Conservation (phyloP, 2,113 vertebrate genomes). For the Rissa tridactyla region DNA sequence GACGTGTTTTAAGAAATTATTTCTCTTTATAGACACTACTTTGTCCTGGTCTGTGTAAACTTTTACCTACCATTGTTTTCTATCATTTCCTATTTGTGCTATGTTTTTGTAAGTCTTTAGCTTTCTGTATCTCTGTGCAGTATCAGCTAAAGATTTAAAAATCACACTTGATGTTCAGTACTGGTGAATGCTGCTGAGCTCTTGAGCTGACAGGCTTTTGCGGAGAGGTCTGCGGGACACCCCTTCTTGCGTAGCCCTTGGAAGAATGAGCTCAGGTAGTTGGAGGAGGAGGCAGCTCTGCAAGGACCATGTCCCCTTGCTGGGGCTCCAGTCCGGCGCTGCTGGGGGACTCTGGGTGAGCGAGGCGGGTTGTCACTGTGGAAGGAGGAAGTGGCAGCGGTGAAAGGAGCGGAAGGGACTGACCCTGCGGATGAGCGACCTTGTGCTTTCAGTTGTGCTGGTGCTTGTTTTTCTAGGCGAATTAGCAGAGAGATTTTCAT, state of each 20-base stretch:
- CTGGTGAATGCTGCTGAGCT: not conserved
- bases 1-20: not conserved
- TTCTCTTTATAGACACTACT: not conserved
- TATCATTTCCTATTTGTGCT: not conserved
- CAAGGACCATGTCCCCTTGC: fast-evolving
- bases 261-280: not conserved
- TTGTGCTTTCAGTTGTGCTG: not conserved
- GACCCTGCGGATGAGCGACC: not conserved
- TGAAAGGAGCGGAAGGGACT: not conserved
- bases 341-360: not conserved
- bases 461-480: not conserved
- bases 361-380: fast-evolving
- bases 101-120: not conserved
- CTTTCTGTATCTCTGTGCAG: not conserved
- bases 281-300: not conserved
- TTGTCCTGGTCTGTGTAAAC: not conserved
- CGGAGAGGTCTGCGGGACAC: fast-evolving
- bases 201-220: not conserved
- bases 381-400: not conserved
- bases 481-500: not conserved
- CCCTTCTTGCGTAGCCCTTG: not conserved
- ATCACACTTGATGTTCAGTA: not conserved
- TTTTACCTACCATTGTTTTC: not conserved
- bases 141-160: not conserved
- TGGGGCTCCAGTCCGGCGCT: fast-evolving